A percentile compares a stretch with the other conserved stretches of the same genome.
These are phyloP conservation scores for Oscheius sp. DNA, from an alignment of 2,888 invertebrate species.

Conservation along the genomic window DNA sequence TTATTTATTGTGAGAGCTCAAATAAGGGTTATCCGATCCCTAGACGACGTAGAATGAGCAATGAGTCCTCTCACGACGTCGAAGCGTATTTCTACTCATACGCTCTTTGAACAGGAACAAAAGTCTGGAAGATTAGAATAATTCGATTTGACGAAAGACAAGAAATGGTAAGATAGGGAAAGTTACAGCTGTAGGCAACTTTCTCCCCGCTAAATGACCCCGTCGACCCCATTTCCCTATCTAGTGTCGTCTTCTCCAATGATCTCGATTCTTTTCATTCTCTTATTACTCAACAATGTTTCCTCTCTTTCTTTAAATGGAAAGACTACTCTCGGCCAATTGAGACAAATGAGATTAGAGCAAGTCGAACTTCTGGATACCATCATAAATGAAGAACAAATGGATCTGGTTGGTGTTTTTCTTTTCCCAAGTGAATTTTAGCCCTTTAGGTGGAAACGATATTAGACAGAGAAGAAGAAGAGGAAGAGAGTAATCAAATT, in stretches of 20 bases:
- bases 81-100: no score
- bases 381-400: constrained; percentile 17
- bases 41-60: no score
- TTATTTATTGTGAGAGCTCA: no score
- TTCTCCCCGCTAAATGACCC: not conserved
- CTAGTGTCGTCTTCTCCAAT: not conserved
- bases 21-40: no score
- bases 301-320: constrained; percentile 2
- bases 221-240: constrained; percentile 16
- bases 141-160: no score
- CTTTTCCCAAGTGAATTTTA: not conserved
- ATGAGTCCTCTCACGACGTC: no score
- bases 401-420: constrained; percentile 23
- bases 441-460: constrained; percentile 14
- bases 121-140: no score
- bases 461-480: constrained; percentile 30
- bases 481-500: not conserved
- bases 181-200: no score
- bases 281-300: not conserved
- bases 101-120: no score
- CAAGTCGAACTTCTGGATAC: not conserved
- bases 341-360: constrained; percentile 16
- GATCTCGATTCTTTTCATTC: constrained; percentile 5
- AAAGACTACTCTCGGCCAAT: constrained; percentile 5
- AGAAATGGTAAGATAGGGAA: no score